Evolutionary conservation across 2,888 invertebrate genomes (phyloP).

Genomic region (Antitype chi): DNA sequence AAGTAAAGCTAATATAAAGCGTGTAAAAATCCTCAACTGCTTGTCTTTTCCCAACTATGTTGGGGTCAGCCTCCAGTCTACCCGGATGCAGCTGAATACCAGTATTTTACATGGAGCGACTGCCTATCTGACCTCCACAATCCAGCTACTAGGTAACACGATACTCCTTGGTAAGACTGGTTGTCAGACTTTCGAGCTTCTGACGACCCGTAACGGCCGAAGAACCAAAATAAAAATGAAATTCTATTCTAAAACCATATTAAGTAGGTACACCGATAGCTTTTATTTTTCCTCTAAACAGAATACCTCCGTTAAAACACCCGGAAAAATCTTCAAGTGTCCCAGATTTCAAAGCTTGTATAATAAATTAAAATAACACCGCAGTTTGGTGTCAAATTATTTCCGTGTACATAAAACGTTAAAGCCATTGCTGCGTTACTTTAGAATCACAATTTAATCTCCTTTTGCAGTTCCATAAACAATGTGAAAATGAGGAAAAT

Average conservation of each 20-base stretch:
- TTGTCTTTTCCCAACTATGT: too few relatives aligned
- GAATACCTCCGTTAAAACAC: slow-evolving; percentile 4
- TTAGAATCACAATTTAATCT: slow-evolving; percentile 11
- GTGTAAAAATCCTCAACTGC: too few relatives aligned
- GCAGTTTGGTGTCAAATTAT: slow-evolving; percentile 47
- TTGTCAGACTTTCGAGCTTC: too few relatives aligned
- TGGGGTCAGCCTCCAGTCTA: too few relatives aligned
- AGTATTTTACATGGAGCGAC: too few relatives aligned
- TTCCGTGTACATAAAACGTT: slow-evolving; percentile 18
- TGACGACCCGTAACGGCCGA: too few relatives aligned
- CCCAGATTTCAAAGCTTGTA: slow-evolving; percentile 14
- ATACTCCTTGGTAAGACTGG: too few relatives aligned
- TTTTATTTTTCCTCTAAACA: not conserved
- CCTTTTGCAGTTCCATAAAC: not conserved
- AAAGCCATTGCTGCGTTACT: slow-evolving; percentile 25
- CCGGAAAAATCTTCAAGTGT: slow-evolving; percentile 21
- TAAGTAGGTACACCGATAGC: not conserved
- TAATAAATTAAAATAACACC: slow-evolving; percentile 33
- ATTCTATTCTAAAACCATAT: not conserved
- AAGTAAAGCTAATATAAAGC: too few relatives aligned
- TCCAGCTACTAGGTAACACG: too few relatives aligned
- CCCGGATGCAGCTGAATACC: too few relatives aligned
- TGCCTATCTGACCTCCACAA: too few relatives aligned
- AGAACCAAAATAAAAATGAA: too few relatives aligned
- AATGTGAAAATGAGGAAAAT: slow-evolving; percentile 28